Evolutionary conservation across 2,797 vertebrate genomes (phyloP).

Genomic region (Falco columbarius): DNA sequence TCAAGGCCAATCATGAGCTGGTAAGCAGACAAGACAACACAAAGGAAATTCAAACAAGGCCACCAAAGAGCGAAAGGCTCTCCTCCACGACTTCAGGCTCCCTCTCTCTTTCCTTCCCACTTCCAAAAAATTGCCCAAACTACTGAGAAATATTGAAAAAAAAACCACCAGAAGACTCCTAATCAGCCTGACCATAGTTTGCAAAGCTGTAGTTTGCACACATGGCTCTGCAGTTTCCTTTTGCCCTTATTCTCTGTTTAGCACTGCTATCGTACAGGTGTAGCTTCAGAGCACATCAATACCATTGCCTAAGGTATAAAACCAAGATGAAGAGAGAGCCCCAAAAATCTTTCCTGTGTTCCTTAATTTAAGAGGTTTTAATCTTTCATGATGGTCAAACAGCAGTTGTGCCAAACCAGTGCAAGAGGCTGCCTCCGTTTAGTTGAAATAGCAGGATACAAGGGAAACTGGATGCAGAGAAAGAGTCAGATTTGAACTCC

Average conservation of each 20-base stretch:
- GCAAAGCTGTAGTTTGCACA: background rate
- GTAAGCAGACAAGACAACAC: background rate
- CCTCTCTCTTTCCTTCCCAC: background rate
- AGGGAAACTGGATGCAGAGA: background rate
- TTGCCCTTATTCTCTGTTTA: background rate
- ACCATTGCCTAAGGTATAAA: background rate
- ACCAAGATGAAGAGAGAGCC: background rate
- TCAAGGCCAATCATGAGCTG: background rate
- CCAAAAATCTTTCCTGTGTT: background rate
- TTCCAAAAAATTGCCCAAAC: background rate
- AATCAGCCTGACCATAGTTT: background rate
- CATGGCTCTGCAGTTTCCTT: background rate
- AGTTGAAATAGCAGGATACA: background rate
- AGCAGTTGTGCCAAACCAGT: background rate
- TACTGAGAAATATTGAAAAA: background rate
- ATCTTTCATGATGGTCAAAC: background rate
- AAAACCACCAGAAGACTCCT: background rate
- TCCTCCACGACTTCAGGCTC: background rate
- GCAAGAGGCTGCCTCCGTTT: background rate
- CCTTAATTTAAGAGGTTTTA: background rate
- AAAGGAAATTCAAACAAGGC: background rate
- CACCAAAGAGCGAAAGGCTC: background rate
- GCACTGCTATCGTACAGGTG: background rate
- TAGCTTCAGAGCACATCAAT: background rate
- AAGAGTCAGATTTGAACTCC: background rate